Percentiles rank a stretch among this genome's conserved stretches.
These are phyloP conservation scores for Lagorchestes hirsutus DNA, from an alignment of 2,797 vertebrate genomes.

Conservation along the genomic window DNA sequence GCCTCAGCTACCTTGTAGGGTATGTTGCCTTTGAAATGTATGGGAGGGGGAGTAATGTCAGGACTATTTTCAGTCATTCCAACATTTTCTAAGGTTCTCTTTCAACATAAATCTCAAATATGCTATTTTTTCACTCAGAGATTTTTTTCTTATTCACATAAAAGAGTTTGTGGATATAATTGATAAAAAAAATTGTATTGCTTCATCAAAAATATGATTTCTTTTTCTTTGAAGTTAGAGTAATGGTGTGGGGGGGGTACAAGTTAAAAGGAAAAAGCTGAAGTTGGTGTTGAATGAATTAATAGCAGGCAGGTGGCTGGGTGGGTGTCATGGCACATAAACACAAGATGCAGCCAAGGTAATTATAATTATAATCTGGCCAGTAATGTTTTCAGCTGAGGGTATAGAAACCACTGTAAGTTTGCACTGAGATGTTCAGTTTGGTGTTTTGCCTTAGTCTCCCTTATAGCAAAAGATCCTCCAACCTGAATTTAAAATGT, in stretches of 20 bases:
- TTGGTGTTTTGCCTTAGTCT: conserved; percentile 65
- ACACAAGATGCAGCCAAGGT: conserved; percentile 76
- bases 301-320: conserved; percentile 80
- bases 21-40: conserved; percentile 49
- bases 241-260: conserved; percentile 63
- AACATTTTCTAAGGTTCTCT: conserved; percentile 66
- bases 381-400: conserved; percentile 70
- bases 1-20: conserved; percentile 33
- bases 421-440: conserved; percentile 60
- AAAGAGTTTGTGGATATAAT: conserved; percentile 61
- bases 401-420: conserved; percentile 61
- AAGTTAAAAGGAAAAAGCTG: conserved; percentile 77
- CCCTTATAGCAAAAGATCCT: neutral
- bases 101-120: conserved; percentile 67
- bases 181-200: conserved; percentile 69
- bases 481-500: neutral
- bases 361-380: conserved; percentile 80
- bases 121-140: conserved; percentile 64
- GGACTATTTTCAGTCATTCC: conserved; percentile 62
- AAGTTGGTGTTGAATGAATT: conserved; percentile 81
- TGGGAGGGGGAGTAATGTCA: conserved; percentile 30
- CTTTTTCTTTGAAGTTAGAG: conserved; percentile 67
- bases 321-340: conserved; percentile 81
- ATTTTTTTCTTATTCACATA: conserved; percentile 40
- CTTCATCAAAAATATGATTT: conserved; percentile 72